These are phyloP conservation scores for Eupithecia tripunctaria DNA, from an alignment of 2,888 invertebrate species.

Conservation along the genomic window DNA sequence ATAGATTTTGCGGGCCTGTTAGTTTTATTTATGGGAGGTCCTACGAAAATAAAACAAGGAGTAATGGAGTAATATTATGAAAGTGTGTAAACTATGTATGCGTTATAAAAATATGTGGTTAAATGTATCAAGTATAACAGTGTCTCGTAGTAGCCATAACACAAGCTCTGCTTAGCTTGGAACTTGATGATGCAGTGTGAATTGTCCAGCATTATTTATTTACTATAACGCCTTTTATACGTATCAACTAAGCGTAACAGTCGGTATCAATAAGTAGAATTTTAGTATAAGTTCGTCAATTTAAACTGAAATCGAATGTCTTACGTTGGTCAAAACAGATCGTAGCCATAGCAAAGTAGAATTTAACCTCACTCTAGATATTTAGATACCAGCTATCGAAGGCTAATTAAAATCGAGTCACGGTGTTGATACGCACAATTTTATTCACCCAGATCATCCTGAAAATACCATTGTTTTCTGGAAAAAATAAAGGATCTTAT, in stretches of 20 bases:
- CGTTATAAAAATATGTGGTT: too few species aligned
- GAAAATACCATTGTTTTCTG: background rate
- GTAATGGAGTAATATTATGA: background rate
- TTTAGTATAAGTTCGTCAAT: background rate
- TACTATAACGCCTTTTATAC: background rate
- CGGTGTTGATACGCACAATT: constrained; percentile 1
- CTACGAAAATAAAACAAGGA: background rate
- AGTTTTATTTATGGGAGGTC: background rate
- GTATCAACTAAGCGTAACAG: background rate
- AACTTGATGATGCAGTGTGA: too few species aligned
- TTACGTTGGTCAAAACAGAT: background rate
- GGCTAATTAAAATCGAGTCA: background rate
- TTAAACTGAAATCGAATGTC: background rate
- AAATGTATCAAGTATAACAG: too few species aligned
- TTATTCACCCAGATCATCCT: background rate
- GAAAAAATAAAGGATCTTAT: too few species aligned
- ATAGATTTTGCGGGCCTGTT: background rate
- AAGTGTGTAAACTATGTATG: too few species aligned
- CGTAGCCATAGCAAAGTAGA: constrained; percentile 2
- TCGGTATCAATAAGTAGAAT: background rate
- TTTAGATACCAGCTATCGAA: constrained; percentile 24
- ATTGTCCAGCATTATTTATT: background rate
- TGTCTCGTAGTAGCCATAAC: too few species aligned
- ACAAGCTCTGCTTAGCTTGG: too few species aligned
- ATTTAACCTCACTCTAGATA: constrained; percentile 20